Evolutionary conservation across 2,888 invertebrate species (phyloP), one percentile per base, ranked within the genome.

Genomic region (Marasmarcha lunaedactyla): DNA sequence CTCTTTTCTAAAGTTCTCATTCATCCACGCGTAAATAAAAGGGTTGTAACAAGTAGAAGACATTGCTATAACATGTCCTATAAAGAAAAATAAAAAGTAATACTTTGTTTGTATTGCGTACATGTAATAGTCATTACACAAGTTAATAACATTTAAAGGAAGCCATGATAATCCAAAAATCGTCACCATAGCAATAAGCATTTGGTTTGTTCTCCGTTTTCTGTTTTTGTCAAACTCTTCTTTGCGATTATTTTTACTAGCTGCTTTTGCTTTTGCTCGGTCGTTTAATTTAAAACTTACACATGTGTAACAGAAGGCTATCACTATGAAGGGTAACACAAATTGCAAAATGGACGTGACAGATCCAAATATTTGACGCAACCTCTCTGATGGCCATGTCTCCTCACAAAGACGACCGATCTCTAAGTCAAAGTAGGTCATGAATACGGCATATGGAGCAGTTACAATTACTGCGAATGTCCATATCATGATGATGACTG

Each of bases 161-260:
- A 95, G 72, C 96, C 98, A 99, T 25, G 97, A 98, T n/a, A 95
- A 81, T 0, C 96, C 94, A 63, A 99, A 99, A 39, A 98, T 95
- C 9, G 91, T 90, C 7, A 94, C 98, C 98, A 99, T 99, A 1
- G 95, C 93, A 44, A 98, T 96, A 43, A 99, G 81, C 98, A 98
- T 99, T 49, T 95, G 89, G 70, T 98, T 97, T 5, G 98, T 97
- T 33, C 95, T 86, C 40, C 92, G 87, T 61, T 97, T 97, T 41
- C 97, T 86, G 56, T 93, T 92, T 38, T 96, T 88, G 61, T 97
- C 98, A 11, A 91, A 87, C 61, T 95, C 95, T 63, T 96, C 96
- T 59, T 94, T 91, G 6, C 91, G 87, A n/a, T 92, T 89, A 40
- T 91, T 92, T 57, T 92, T 92, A 34, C 87, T 90, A 0, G 95